Evolutionary conservation across 2,797 vertebrate genomes (phyloP).

Genomic region (Cyclura pinguis): DNA sequence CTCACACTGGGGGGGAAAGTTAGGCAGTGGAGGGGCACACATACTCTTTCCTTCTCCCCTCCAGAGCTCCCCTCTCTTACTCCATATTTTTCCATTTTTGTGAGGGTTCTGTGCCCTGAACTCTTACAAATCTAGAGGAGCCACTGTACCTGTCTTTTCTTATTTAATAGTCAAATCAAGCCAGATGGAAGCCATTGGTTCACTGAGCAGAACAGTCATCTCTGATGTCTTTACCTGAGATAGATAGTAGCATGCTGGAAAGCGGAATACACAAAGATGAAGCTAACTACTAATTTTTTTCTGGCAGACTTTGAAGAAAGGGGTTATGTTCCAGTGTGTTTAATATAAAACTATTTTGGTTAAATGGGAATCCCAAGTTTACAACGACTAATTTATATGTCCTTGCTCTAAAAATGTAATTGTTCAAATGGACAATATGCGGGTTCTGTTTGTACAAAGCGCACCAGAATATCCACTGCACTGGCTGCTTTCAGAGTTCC

Average conservation of each 20-base stretch:
- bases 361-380: neutral
- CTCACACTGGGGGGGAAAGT: too few species aligned
- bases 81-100: too few species aligned
- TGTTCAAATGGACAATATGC: neutral
- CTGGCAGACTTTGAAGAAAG: neutral
- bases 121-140: too few species aligned
- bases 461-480: neutral
- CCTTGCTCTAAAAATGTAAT: too few species aligned
- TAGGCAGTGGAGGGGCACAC: too few species aligned
- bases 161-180: neutral
- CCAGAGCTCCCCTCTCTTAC: too few species aligned
- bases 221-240: neutral
- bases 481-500: neutral
- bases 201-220: neutral
- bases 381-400: too few species aligned
- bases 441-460: neutral
- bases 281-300: neutral
- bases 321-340: neutral
- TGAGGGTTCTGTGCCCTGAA: too few species aligned
- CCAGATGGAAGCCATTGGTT: neutral
- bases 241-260: neutral
- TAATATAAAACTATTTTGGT: neutral
- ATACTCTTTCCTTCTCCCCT: too few species aligned
- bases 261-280: neutral
- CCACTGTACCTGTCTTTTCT: neutral